Base-by-base conservation (phyloP, 2,888 invertebrate species). In the Lissonota sp. region DNA sequence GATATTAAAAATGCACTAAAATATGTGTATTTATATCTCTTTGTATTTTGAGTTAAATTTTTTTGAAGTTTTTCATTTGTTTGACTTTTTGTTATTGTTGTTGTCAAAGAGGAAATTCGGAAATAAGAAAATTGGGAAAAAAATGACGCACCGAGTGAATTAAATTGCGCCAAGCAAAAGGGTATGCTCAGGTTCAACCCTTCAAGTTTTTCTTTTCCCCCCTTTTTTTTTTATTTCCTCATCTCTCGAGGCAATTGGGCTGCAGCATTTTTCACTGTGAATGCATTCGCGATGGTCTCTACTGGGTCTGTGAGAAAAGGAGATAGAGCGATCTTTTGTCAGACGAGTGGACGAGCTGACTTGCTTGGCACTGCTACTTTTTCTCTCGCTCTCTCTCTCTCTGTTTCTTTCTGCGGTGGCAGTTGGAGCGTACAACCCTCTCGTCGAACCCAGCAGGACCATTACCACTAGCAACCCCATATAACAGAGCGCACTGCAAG, bases 231-330 rank as follows among this genome's bases (percentile, higher is more conserved):
- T 49, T 49, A 0, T 49, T 53, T 12, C 6, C 16, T 12, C 53
- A 14, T 53, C 12, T 53, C 53, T 53, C 5, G 37, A 26, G 57
- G 57, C 37, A 57, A 57, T 57, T 26, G 26, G 57, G 26, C 57
- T 57, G 57, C 57, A 8, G 57, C 37, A 57, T 57, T 57, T 57
- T 37, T 57, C 57, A 57, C 26, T 57, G 57, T 57, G 26, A 57
- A 57, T 57, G 57, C 10, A 57, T 57, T 57, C 57, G 57, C 37
- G 57, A 10, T 57, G 7, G n/a, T n/a, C 8, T 7, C 26, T 2
- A 12, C 7, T 26, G 55, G 26, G 16, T 10, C 26, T 26, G 26
- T 3, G 26, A 26, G 1, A 57, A 57, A 37, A 57, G 26, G 57
- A 12, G 53, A 4, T 4, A 53, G 53, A 14, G 53, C 12, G 12